Base-by-base conservation (phyloP, 2,797 vertebrate species). In the Hylomyscus alleni region DNA sequence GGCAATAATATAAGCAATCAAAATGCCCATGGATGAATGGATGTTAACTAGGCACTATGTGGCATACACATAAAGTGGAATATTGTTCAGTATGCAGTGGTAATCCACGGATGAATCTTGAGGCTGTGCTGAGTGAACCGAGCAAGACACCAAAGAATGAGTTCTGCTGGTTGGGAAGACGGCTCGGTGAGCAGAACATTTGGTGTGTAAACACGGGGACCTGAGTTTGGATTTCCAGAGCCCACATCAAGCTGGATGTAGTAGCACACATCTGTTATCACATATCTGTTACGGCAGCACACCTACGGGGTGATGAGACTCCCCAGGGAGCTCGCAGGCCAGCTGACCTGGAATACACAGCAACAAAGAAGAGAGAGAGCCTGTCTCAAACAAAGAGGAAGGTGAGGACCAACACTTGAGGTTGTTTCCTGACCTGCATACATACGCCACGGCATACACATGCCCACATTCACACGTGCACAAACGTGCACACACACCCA, bases 371-470 rank as follows among this genome's bases (percentile, higher is more conserved):
- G 47, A 10, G 26, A 78, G 47, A 10, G 26, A 50, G 24, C 6
- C 29, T 50, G 14, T 19, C 44, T 50, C 44, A 50, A 50, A 47
- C 58, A 20, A 20, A 85, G 19, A 65, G 40, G 82, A 67, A 34
- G 56, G 17, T 22, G 60, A 83, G 26, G 15, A 62, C 37, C 37
- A 40, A 44, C 24, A 11, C 54, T 76, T 44, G 81, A 62, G 37
- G 37, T 29, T 60, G 13, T 44, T 60, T 58, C 5, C 8, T 84
- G 40, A 7, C 58, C 10, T 47, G 67, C 29, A 34, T 44, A 50
- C 29, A n/a, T 65, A 34, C 24, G 60, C 40, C 60, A n/a, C 31
- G 29, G 9, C 0, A 0, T 83, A 5, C 11, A 24, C 60, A 34
- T 34, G 29, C 13, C 58, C 31, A 13, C 1, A 3, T 47, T 50